These are phyloP conservation scores for Cydia splendana DNA, from an alignment of 1,140 invertebrate genomes.

Conservation along the genomic window DNA sequence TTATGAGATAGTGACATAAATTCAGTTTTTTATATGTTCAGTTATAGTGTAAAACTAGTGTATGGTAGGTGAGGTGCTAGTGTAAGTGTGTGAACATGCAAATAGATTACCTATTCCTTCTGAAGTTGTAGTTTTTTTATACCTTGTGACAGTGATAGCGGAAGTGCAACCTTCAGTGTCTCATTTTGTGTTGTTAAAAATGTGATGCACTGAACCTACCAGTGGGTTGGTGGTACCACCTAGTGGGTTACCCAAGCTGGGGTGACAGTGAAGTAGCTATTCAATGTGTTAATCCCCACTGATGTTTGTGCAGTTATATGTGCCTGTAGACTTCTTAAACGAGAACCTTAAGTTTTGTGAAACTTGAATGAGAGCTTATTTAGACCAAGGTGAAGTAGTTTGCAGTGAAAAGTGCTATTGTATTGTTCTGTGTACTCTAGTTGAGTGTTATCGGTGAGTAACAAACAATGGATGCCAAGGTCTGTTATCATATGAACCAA, in stretches of 20 bases:
- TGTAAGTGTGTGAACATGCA: conserved; percentile 69
- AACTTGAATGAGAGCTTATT: conserved; percentile 12
- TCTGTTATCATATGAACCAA: too few species aligned
- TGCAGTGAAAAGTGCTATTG: conserved; percentile 15
- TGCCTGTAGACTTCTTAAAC: not conserved
- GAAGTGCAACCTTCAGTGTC: conserved; percentile 45
- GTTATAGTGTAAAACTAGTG: conserved; percentile 70
- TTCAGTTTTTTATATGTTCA: conserved; percentile 34
- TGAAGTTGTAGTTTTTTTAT: conserved; percentile 74
- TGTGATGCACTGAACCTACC: conserved; percentile 17
- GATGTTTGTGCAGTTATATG: conserved; percentile 13
- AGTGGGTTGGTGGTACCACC: too few species aligned
- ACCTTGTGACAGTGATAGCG: conserved; percentile 66
- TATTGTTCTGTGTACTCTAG: not conserved
- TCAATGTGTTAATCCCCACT: conserved; percentile 15
- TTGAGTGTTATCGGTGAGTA: conserved; percentile 8
- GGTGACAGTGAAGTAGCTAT: conserved; percentile 5
- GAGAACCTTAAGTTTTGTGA: conserved; percentile 16
- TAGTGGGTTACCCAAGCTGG: conserved; percentile 2
- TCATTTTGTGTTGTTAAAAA: conserved; percentile 12
- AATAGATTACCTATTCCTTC: conserved; percentile 71
- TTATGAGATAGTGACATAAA: conserved; percentile 44
- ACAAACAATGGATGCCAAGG: conserved; percentile 1
- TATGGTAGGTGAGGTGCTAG: conserved; percentile 75
- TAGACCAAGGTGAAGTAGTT: conserved; percentile 1